Evolutionary conservation across 2,113 vertebrate species (phyloP), one percentile per base, ranked within the genome.

Genomic region (Saccopteryx leptura): DNA sequence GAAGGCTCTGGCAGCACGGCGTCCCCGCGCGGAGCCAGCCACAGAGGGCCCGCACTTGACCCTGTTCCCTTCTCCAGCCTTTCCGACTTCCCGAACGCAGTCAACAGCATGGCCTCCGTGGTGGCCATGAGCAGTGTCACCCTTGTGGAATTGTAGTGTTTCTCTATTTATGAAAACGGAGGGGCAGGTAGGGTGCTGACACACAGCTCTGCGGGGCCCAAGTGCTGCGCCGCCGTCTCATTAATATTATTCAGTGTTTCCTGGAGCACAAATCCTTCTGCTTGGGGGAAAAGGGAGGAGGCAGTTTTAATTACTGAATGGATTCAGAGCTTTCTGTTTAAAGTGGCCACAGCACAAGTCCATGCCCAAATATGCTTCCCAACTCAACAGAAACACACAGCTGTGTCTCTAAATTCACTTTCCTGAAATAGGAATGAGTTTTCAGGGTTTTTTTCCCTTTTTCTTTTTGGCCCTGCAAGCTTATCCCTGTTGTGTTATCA

Each of bases 11-110:
- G 1, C n/a, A 65, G 83, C 7, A 21, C 83, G 11, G 7, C 78
- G 72, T 97, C 95, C 75, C 61, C 19, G 5, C 54, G 11, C 4
- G 54, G 12, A 88, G 86, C 58, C 88, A 83, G 82, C 31, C 63
- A 9, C 79, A 1, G 19, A 65, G 81, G 81, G 83, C 88, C 84
- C 0, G 2, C 1, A 5, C 58, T 48, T 80, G 88, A 96, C 76
- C 50, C 72, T 23, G 60, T 17, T 52, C 28, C 69, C 31, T 54
- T 54, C 88, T 17, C 61, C 58, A 65, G 78, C 63, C 81, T 31
- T 56, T 52, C 69, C 26, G 63, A 66, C 3, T 78, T 78, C 69
- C 69, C 6, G 13, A n/a, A 8, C 0, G 9, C 11, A 76, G 84
- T 63, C 84, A 56, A 39, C 75, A 48, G 28, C 79, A 76, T 13